A percentile compares a stretch with the other conserved stretches of the same genome.
Evolutionary conservation across 1,140 invertebrate genomes (phyloP).

Genomic region (Hylaeus volcanicus): DNA sequence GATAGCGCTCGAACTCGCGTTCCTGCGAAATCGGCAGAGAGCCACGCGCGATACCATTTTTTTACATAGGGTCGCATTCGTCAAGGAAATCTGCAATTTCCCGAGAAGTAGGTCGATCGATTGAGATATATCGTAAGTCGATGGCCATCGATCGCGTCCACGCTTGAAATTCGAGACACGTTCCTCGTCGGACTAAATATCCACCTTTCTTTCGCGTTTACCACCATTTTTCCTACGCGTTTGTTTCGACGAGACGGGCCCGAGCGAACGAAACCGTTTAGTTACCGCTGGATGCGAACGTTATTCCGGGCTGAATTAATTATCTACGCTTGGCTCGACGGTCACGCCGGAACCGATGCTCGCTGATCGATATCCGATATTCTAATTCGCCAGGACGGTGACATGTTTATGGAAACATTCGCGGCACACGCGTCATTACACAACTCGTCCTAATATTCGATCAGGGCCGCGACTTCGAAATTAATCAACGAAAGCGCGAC

Average conservation of each 20-base stretch:
- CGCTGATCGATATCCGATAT: slow-evolving; percentile 50
- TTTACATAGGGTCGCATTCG: neutral
- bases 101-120: slow-evolving; percentile 18
- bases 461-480: no score
- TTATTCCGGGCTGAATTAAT: slow-evolving; percentile 38
- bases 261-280: neutral
- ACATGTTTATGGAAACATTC: slow-evolving; percentile 45
- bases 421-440: slow-evolving; percentile 18
- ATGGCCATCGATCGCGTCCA: slow-evolving; percentile 13
- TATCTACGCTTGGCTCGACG: slow-evolving; percentile 24
- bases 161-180: slow-evolving; percentile 27
- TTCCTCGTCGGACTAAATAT: slow-evolving; percentile 3
- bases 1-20: slow-evolving; percentile 3
- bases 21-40: neutral
- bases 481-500: slow-evolving; percentile 12
- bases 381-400: slow-evolving; percentile 35
- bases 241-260: neutral
- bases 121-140: slow-evolving; percentile 36
- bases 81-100: slow-evolving; percentile 30
- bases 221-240: neutral
- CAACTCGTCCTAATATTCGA: slow-evolving; percentile 6
- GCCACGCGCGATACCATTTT: neutral
- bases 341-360: slow-evolving; percentile 10
- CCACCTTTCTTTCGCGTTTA: neutral
- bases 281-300: neutral